phyloP scores from a whole-genome alignment of 2,888 invertebrate genomes.

The Oxyscelio sp. region DNA sequence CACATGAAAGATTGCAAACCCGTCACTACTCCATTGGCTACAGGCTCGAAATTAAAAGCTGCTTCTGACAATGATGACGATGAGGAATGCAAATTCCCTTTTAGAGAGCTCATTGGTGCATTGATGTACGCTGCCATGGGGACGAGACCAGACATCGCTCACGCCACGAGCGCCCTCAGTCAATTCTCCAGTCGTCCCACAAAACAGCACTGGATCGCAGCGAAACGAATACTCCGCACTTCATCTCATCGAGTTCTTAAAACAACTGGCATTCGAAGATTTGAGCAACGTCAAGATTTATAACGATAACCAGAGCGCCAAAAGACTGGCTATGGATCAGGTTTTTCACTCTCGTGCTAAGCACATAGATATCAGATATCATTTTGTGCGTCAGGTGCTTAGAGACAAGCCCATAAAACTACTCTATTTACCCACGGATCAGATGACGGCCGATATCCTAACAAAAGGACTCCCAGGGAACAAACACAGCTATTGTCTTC shows the following conservation, averaged over 20 bases:
- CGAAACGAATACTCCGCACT: conserved; percentile 10
- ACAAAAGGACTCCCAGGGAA: conserved; percentile 6
- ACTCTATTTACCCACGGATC: not conserved
- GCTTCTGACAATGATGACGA: not conserved
- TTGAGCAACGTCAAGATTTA: not conserved
- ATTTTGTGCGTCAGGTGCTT: conserved; percentile 25
- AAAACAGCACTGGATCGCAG: conserved; percentile 9
- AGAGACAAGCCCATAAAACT: not conserved
- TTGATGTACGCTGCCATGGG: not conserved
- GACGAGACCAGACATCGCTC: not conserved
- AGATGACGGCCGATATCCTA: conserved; percentile 37
- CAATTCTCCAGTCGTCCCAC: not conserved
- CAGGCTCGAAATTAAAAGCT: not conserved
- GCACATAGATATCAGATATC: conserved; percentile 29
- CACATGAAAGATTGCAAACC: too few relatives aligned
- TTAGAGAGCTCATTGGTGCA: not conserved
- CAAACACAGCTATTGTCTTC: not conserved
- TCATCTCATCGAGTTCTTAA: conserved; percentile 1
- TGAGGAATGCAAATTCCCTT: not conserved
- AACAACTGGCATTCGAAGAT: not conserved
- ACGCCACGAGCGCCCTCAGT: not conserved
- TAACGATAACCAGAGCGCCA: conserved; percentile 30
- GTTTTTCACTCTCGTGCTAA: conserved; percentile 26
- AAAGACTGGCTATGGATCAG: conserved; percentile 3
- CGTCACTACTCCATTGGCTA: not conserved